phyloP scores from a whole-genome alignment of 2,113 vertebrate genomes.

The Arenaria interpres region DNA sequence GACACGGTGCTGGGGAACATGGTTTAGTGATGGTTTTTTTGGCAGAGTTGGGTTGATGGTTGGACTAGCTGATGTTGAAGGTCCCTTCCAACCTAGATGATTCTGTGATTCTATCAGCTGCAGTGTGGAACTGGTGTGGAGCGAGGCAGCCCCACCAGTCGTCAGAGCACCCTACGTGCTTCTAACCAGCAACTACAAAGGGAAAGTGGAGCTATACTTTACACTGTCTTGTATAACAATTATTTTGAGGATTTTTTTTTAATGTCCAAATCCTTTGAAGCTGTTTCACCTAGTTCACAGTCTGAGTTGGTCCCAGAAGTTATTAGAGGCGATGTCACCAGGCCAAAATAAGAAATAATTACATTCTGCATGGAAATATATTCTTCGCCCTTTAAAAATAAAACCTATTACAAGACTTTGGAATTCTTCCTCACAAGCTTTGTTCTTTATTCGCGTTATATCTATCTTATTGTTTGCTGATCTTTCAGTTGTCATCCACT shows the following conservation, averaged over 20 bases:
- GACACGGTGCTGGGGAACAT: no score
- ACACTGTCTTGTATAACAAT: neutral
- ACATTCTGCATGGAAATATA: neutral
- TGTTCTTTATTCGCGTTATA: neutral
- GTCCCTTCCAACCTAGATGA: no score
- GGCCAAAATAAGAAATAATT: neutral
- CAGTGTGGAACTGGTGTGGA: neutral
- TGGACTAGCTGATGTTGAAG: no score
- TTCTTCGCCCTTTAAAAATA: neutral
- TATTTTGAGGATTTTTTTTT: neutral
- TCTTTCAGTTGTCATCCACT: neutral
- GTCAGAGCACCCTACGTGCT: fast-evolving
- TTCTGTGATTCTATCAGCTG: neutral
- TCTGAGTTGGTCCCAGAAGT: neutral
- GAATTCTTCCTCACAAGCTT: neutral
- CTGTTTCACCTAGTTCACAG: neutral
- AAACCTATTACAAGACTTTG: neutral
- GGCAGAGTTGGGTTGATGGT: no score
- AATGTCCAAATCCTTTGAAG: neutral
- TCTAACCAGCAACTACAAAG: neutral
- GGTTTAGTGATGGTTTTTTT: no score
- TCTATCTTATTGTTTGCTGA: neutral
- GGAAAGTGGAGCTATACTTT: neutral
- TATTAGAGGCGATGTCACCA: neutral
- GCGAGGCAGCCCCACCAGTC: neutral